Base-by-base conservation (phyloP, 2,113 vertebrate genomes). In the Oceanodroma tethys region DNA sequence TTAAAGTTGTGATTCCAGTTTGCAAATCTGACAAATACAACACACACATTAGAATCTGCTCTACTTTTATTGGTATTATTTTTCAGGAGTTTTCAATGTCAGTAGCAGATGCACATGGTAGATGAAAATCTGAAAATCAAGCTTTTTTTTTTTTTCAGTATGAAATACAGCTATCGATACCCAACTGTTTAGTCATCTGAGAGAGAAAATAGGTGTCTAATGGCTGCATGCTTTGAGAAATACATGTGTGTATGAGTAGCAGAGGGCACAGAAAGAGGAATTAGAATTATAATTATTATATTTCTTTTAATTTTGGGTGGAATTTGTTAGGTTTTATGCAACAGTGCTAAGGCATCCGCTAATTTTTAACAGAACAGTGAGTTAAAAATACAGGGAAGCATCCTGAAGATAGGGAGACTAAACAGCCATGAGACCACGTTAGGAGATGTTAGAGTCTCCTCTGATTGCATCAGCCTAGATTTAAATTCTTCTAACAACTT, bases 11-110 rank as follows among this genome's bases (percentile, higher is more conserved):
- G 27, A 18, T 62, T 70, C 23, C 63, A 22, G 5, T 62, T 40
- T 48, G 18, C 23, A 52, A 75, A 52, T 12, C 55, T 68, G 53
- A 25, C 27, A 58, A 85, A 27, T 4, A 0, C 32, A 16, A 29
- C 15, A 3, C 1, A 1, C 1, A 4, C 8, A 0, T 48, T 22
- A 4, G 27, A 59, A 42, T 38, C 63, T 52, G 13, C 71, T 50
- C 48, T 27, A 62, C 12, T 62, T 55, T 50, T 38, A 11, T 5
- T 12, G 25, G n/a, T 29, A 3, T 13, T 50, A 21, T 47, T 67
- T 78, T 52, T 62, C 30, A 38, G 18, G 36, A 47, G 29, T 23
- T 79, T 73, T 79, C 2, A 3, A 4, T 13, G 48, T 23, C 58
- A 50, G 59, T 3, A 47, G 25, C 21, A 88, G 79, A 30, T 58